phyloP scores from a whole-genome alignment of 2,888 invertebrate species.

The Eupithecia vulgata region DNA sequence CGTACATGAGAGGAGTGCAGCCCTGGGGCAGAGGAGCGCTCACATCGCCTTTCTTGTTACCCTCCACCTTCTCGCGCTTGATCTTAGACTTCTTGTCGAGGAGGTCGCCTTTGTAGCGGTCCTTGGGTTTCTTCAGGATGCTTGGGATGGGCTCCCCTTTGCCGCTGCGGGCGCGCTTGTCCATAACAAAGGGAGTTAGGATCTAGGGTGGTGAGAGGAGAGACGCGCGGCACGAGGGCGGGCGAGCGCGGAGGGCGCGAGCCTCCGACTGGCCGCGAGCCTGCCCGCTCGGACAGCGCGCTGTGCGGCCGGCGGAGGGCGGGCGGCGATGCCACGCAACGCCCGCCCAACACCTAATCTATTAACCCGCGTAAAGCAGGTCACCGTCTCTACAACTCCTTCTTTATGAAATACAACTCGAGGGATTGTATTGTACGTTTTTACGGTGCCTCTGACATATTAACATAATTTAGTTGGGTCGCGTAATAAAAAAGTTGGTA shows the following conservation, averaged over 20 bases:
- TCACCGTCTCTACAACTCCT: conserved; percentile 63
- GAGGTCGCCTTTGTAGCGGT: conserved; percentile 69
- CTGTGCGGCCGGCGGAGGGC: conserved; percentile 57
- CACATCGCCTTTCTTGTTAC: conserved; percentile 68
- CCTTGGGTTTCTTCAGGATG: conserved; percentile 77
- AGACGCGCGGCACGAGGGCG: conserved; percentile 61
- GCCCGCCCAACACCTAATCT: conserved; percentile 67
- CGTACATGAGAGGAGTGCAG: conserved; percentile 95
- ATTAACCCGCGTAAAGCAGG: conserved; percentile 72
- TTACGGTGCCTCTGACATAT: conserved; percentile 45
- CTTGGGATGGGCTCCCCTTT: conserved; percentile 78
- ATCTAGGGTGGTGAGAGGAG: conserved; percentile 50
- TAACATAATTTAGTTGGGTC: conserved; percentile 40
- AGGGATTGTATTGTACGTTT: conserved; percentile 35
- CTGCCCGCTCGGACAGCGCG: conserved; percentile 69
- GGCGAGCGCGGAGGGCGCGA: conserved; percentile 79
- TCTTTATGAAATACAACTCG: conserved; percentile 28
- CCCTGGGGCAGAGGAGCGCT: conserved; percentile 84
- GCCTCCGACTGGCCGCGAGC: conserved; percentile 70
- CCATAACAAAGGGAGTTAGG: conserved; percentile 70
- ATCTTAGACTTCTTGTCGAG: conserved; percentile 78
- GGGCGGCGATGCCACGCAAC: conserved; percentile 57
- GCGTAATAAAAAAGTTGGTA: neutral
- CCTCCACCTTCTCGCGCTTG: conserved; percentile 74
- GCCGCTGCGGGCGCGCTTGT: conserved; percentile 72